These are phyloP conservation scores for Himalopsyche phryganea DNA, from an alignment of 1,140 invertebrate genomes.

Conservation along the genomic window DNA sequence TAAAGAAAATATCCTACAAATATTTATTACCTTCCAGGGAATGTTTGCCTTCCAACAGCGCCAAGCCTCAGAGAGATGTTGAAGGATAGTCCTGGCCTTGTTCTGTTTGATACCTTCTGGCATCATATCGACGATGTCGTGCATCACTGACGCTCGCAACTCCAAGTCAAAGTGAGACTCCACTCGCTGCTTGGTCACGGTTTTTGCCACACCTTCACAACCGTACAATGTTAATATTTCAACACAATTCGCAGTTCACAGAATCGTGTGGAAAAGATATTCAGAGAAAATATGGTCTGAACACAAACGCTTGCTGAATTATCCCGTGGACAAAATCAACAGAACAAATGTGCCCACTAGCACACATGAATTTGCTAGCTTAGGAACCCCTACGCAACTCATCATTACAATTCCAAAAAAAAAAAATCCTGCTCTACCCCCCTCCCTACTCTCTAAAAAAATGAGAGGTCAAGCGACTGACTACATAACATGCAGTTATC, in stretches of 20 bases:
- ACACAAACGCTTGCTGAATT: no score
- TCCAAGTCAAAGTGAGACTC: slow-evolving; percentile 99
- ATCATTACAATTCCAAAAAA: slow-evolving; percentile 50
- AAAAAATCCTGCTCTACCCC: no score
- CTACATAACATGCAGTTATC: no score
- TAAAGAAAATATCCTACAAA: no score
- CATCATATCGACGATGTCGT: slow-evolving; percentile 99
- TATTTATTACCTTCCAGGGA: slow-evolving; percentile 93
- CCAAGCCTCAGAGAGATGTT: slow-evolving; percentile 99
- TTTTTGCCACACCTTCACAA: slow-evolving; percentile 83
- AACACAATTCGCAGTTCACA: no score
- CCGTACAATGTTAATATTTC: no score
- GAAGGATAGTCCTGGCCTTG: slow-evolving; percentile 97
- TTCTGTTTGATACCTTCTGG: slow-evolving; percentile 99
- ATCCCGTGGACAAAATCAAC: no score
- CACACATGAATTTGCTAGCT: slow-evolving; percentile 58
- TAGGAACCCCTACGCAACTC: slow-evolving; percentile 69
- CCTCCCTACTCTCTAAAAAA: no score
- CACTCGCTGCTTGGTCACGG: slow-evolving; percentile 98
- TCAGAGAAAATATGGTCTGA: no score
- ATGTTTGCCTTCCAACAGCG: slow-evolving; percentile 99
- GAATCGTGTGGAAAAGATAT: no score
- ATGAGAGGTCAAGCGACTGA: no score
- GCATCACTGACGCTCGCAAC: slow-evolving; percentile 96
- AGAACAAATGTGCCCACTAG: slow-evolving; percentile 41